Conservation (phyloP, 2,888 invertebrate species). For the Brenthis daphne region DNA sequence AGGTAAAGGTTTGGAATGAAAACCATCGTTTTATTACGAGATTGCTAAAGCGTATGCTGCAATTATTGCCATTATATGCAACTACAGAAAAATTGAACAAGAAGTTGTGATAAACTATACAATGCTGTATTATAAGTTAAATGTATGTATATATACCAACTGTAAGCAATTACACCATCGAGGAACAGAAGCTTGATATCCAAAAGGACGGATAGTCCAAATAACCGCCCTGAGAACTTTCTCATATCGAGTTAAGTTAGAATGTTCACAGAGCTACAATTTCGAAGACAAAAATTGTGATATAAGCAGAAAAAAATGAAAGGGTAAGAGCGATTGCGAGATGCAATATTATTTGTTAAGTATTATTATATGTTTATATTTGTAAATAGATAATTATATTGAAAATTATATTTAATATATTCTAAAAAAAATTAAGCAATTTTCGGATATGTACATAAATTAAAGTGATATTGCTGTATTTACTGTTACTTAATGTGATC, state of each 20-base stretch:
- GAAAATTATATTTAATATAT: constrained; percentile 52
- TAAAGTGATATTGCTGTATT: constrained; percentile 62
- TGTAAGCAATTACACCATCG: constrained; percentile 19
- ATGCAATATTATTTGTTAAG: constrained; percentile 79
- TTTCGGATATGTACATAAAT: constrained; percentile 73
- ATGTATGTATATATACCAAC: constrained; percentile 23
- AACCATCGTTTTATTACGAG: constrained; percentile 7
- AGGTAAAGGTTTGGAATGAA: constrained; percentile 3
- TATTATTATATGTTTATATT: constrained; percentile 58
- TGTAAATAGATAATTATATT: constrained; percentile 62
- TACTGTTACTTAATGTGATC: constrained; percentile 72
- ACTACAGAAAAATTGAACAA: constrained; percentile 29
- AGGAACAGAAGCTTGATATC: not conserved
- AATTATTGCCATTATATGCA: constrained; percentile 19
- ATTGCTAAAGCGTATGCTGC: constrained; percentile 21
- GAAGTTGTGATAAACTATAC: constrained; percentile 33
- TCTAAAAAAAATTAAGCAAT: constrained; percentile 67
- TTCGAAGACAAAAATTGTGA: constrained; percentile 40
- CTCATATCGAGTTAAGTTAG: constrained; percentile 1
- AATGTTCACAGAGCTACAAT: constrained; percentile 31
- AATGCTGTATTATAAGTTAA: constrained; percentile 31
- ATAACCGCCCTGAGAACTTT: constrained; percentile 2
- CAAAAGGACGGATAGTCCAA: constrained; percentile 7
- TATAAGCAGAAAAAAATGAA: constrained; percentile 39
- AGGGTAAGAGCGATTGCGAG: constrained; percentile 63